A percentile compares a stretch with the other conserved stretches of the same genome.
phyloP scores from a whole-genome alignment of 2,888 invertebrate species.

The Lymantria dispar region DNA sequence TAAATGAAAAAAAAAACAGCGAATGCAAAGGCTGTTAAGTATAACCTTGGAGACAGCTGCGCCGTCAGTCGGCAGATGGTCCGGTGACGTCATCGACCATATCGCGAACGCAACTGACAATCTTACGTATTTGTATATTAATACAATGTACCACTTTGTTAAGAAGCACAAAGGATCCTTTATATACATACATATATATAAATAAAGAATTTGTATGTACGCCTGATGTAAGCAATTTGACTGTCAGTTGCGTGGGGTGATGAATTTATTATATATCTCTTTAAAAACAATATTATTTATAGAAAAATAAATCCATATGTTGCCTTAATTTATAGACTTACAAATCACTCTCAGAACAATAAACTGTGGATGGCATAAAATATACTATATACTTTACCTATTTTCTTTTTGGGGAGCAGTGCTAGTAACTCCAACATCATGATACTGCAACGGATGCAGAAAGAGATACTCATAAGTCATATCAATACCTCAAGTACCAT shows the following conservation, averaged over 20 bases:
- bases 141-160: slow-evolving; percentile 4
- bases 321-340: no score
- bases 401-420: no score
- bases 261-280: no score
- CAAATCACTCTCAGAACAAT: no score
- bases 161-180: slow-evolving; percentile 3
- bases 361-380: no score
- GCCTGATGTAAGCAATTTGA: background rate
- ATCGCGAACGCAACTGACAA: slow-evolving; percentile 32
- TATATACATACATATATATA: slow-evolving; percentile 4
- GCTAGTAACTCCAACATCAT: no score
- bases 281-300: no score
- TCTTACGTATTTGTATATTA: slow-evolving; percentile 10
- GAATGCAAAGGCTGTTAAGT: slow-evolving; percentile 29
- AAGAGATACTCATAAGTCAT: no score
- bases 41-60: slow-evolving; percentile 51
- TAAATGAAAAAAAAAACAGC: slow-evolving; percentile 14
- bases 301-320: no score
- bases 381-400: no score
- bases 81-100: slow-evolving; percentile 41
- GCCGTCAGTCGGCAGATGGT: slow-evolving; percentile 42
- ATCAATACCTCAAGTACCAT: no score
- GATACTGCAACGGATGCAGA: no score
- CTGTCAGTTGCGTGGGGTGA: background rate
- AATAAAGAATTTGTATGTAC: background rate